Evolutionary conservation across 2,888 invertebrate genomes (phyloP).

Genomic region (Podotricha telesiphe): DNA sequence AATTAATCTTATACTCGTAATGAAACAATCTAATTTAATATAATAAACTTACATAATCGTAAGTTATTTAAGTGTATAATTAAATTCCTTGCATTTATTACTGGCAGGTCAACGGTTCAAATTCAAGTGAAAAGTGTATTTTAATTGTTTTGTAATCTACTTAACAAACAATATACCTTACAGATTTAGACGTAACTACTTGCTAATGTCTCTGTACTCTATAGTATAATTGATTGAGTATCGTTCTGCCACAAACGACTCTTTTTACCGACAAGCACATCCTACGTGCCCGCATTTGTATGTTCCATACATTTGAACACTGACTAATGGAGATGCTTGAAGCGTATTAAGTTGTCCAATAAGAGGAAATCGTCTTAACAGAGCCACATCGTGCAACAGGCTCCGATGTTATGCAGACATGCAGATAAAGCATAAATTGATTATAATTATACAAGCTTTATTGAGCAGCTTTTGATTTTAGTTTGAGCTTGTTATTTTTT

Average conservation of each 20-base stretch:
- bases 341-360: constrained; percentile 13
- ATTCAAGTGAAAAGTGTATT: too few species aligned
- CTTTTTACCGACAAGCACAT: not conserved
- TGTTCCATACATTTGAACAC: constrained; percentile 4
- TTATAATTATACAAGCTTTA: constrained; percentile 11
- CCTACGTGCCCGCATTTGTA: constrained; percentile 9
- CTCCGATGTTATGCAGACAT: constrained; percentile 1
- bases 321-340: constrained; percentile 10
- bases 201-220: not conserved
- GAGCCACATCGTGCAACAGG: not conserved
- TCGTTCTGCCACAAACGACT: not conserved
- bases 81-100: too few species aligned
- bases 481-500: not conserved
- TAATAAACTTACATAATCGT: too few species aligned
- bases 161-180: not conserved
- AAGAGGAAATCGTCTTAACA: constrained; percentile 10
- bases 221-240: constrained; percentile 5
- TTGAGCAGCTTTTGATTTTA: not conserved
- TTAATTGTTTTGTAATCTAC: too few species aligned
- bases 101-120: too few species aligned
- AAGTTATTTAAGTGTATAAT: too few species aligned
- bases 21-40: too few species aligned
- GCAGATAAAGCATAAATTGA: constrained; percentile 13
- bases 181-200: not conserved
- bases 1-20: too few species aligned